Conservation (phyloP, 2,888 invertebrate genomes). For the Teleogryllus oceanicus region DNA sequence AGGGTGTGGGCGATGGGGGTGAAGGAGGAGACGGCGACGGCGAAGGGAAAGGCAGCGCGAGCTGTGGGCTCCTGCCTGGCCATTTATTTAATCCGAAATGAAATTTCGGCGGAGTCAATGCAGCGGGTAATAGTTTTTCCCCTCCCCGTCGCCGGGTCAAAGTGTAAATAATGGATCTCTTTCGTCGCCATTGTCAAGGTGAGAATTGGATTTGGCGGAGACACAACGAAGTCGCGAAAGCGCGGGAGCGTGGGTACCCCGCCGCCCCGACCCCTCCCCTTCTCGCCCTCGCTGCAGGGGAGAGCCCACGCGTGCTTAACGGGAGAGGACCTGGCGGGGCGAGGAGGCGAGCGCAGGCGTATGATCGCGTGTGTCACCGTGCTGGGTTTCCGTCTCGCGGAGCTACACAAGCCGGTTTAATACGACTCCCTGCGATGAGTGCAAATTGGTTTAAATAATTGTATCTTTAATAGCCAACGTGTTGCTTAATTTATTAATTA, state of each 20-base stretch:
- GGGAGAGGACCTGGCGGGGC: background rate
- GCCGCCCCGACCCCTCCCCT: too few species aligned
- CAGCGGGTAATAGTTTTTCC: slow-evolving; percentile 37
- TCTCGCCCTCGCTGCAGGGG: background rate
- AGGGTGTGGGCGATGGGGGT: background rate
- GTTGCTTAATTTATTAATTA: slow-evolving; percentile 6
- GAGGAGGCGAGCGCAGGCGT: background rate
- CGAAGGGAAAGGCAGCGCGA: background rate
- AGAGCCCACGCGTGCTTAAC: background rate
- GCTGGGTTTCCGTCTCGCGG: background rate
- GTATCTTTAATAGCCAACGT: slow-evolving; percentile 1
- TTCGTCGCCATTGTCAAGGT: slow-evolving; percentile 46
- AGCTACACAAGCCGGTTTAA: background rate
- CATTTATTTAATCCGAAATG: slow-evolving; percentile 38
- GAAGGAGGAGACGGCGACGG: background rate
- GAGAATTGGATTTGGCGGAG: slow-evolving; percentile 45
- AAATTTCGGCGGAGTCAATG: slow-evolving; percentile 37
- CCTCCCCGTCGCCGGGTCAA: slow-evolving; percentile 40
- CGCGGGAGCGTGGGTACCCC: background rate
- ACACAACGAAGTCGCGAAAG: slow-evolving; percentile 18
- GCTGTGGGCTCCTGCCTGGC: slow-evolving; percentile 21
- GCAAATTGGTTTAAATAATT: background rate
- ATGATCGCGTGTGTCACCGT: background rate
- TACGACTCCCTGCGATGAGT: background rate
- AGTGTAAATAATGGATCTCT: slow-evolving; percentile 47